phyloP scores from a whole-genome alignment of 2,113 vertebrate genomes.

The Eleginops maclovinus region DNA sequence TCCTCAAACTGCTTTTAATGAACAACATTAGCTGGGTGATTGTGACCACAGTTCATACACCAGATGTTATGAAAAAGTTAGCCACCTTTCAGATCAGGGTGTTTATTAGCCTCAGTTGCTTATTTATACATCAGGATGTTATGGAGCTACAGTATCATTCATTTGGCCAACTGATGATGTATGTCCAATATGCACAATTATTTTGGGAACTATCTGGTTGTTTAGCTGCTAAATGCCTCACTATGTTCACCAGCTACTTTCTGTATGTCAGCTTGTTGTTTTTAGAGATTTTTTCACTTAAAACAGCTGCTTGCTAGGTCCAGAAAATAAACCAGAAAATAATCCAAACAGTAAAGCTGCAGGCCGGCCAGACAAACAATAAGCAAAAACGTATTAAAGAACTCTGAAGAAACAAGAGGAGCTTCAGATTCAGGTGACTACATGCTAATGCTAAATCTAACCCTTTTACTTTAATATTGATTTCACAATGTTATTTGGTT shows the following conservation, averaged over 20 bases:
- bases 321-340: not conserved
- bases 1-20: not conserved
- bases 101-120: not conserved
- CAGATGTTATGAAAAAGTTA: not conserved
- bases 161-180: not conserved
- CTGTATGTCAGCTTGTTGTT: not conserved
- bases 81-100: not conserved
- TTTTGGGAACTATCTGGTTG: not conserved
- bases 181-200: not conserved
- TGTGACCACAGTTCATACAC: not conserved
- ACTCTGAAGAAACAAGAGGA: not conserved
- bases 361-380: not conserved
- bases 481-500: too few species aligned
- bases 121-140: not conserved
- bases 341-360: not conserved
- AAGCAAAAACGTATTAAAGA: not conserved
- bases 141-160: not conserved
- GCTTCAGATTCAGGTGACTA: not conserved
- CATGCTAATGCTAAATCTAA: too few species aligned
- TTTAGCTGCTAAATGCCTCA: not conserved
- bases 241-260: too few species aligned
- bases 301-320: not conserved
- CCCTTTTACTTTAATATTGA: too few species aligned
- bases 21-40: not conserved
- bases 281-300: not conserved